Percentiles rank a stretch among this genome's conserved stretches.
Conservation (phyloP, 92 coral and sea anemone genomes). For the Paragorgia papillata region DNA sequence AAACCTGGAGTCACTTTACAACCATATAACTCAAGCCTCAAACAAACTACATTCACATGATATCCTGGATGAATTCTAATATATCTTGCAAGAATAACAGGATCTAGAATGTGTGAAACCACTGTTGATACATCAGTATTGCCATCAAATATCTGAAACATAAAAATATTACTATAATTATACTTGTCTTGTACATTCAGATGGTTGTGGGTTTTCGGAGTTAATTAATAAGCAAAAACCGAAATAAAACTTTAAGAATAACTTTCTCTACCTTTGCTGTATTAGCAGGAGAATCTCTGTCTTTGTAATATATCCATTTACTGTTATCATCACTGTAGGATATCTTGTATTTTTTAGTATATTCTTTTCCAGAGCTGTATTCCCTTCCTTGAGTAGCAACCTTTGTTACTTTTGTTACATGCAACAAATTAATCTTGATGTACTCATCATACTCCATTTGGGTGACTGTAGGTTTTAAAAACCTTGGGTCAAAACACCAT, state of each 20-base stretch:
- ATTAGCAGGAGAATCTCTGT: neutral
- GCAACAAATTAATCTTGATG: conserved; percentile 53
- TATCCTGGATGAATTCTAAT: conserved; percentile 67
- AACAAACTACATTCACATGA: conserved; percentile 60
- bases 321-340: conserved; percentile 44
- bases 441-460: conserved; percentile 55
- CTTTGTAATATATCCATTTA: neutral
- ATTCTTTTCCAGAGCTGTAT: conserved; percentile 48
- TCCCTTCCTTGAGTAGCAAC: conserved; percentile 74
- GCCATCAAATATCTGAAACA: conserved; percentile 59
- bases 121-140: conserved; percentile 24
- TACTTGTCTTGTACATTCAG: too few relatives aligned
- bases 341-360: conserved; percentile 47
- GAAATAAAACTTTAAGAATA: too few relatives aligned
- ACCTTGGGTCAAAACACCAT: conserved; percentile 69
- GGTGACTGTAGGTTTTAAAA: neutral
- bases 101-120: conserved; percentile 44
- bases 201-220: too few relatives aligned
- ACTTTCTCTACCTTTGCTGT: neutral
- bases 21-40: conserved; percentile 69
- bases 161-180: neutral
- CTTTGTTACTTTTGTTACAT: conserved; percentile 55
- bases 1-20: conserved; percentile 10
- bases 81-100: conserved; percentile 62
- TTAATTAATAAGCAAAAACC: too few relatives aligned